Conservation (phyloP, 1,140 invertebrate genomes). For the Drosophila ironensis region DNA sequence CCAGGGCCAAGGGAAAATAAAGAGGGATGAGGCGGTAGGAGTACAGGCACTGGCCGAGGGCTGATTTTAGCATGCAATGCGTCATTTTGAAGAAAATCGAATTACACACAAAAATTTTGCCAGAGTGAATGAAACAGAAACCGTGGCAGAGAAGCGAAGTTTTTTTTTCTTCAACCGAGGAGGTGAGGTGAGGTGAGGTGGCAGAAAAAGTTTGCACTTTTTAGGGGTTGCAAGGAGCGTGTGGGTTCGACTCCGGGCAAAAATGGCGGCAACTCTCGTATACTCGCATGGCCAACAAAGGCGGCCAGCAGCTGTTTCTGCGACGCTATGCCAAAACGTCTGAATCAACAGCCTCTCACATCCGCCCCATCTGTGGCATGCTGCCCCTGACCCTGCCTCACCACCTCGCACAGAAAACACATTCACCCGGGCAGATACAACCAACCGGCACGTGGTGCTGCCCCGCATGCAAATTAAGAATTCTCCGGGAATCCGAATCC, state of each 20-base stretch:
- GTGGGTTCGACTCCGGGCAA: constrained; percentile 15
- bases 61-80: constrained; percentile 48
- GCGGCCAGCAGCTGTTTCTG: constrained; percentile 35
- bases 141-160: constrained; percentile 54
- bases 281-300: neutral
- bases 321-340: neutral
- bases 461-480: constrained; percentile 19
- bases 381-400: neutral
- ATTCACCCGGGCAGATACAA: too few relatives aligned
- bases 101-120: constrained; percentile 52
- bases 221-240: constrained; percentile 59
- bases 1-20: constrained; percentile 1
- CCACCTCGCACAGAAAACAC: neutral
- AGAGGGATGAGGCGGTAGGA: too few relatives aligned
- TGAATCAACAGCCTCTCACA: constrained; percentile 44
- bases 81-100: constrained; percentile 73
- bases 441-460: constrained; percentile 5
- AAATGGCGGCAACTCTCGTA: constrained; percentile 48
- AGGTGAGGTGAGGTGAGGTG: neutral
- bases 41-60: neutral
- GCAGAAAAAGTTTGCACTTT: constrained; percentile 54
- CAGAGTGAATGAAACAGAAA: constrained; percentile 72
- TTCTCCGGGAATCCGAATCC: constrained; percentile 35
- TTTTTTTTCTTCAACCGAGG: neutral
- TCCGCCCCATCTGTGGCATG: constrained; percentile 5